phyloP scores from a whole-genome alignment of 53 echinoderm and acorn worm species.

The Antedon mediterranea region DNA sequence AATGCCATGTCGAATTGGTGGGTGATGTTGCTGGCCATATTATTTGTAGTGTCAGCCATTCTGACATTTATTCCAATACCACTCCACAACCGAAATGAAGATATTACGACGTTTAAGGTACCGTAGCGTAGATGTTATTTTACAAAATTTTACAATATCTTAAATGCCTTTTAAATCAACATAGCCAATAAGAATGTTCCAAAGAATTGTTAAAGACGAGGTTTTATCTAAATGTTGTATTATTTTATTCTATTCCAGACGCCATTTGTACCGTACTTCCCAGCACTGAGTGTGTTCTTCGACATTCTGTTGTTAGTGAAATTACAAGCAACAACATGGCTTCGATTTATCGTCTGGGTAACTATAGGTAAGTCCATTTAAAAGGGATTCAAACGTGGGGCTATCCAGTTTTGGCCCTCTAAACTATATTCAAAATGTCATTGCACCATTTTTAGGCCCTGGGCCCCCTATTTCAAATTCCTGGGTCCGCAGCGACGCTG shows the following conservation, averaged over 20 bases:
- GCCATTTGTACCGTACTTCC: slow-evolving; percentile 34
- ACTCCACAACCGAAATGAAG: slow-evolving; percentile 41
- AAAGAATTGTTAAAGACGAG: no score
- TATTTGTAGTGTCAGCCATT: slow-evolving; percentile 8
- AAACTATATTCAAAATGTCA: no score
- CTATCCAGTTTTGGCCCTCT: no score
- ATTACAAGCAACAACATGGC: slow-evolving; percentile 33
- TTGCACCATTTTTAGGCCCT: no score
- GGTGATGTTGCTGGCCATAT: slow-evolving; percentile 14
- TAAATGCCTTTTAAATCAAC: no score
- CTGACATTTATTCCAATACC: slow-evolving; percentile 40
- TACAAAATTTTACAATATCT: no score
- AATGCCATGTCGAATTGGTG: slow-evolving; percentile 45
- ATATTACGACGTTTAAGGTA: slow-evolving; percentile 33
- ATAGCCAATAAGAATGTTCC: no score
- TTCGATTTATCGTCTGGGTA: slow-evolving; percentile 41
- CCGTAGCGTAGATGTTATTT: slow-evolving; percentile 4
- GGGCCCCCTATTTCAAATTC: no score
- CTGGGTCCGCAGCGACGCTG: no score
- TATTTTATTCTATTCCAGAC: slow-evolving; percentile 12
- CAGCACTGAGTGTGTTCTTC: slow-evolving; percentile 27
- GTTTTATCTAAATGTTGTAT: no score
- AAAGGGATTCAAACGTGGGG: no score
- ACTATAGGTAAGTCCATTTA: slow-evolving; percentile 34
- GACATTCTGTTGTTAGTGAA: slow-evolving; percentile 28